phyloP scores from a whole-genome alignment of 2,113 vertebrate genomes.

The Meles meles region DNA sequence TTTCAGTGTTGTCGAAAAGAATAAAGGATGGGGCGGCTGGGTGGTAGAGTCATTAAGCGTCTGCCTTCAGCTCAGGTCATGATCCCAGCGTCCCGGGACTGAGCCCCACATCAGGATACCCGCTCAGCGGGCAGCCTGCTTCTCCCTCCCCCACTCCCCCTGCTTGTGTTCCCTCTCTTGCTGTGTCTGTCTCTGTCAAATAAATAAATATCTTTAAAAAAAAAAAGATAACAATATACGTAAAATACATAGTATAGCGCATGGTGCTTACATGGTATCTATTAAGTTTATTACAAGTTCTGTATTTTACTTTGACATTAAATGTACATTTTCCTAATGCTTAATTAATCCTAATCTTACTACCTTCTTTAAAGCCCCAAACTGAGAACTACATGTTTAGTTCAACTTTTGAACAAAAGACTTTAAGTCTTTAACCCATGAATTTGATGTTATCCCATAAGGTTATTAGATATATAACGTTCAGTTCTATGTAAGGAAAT shows the following conservation, averaged over 20 bases:
- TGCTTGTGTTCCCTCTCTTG: too few relatives aligned
- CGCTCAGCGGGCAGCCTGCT: too few relatives aligned
- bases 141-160: too few relatives aligned
- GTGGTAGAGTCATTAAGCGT: too few relatives aligned
- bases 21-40: background rate
- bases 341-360: constrained; percentile 14
- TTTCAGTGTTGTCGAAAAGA: background rate
- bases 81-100: too few relatives aligned
- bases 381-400: background rate
- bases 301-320: background rate
- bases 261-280: background rate
- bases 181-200: too few relatives aligned
- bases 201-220: background rate
- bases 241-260: background rate
- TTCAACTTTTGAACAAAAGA: background rate
- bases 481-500: constrained; percentile 20
- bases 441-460: background rate
- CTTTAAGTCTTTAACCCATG: background rate
- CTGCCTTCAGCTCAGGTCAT: too few relatives aligned
- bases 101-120: too few relatives aligned
- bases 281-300: background rate
- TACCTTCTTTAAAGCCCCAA: constrained; percentile 3
- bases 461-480: background rate
- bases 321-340: background rate
- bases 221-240: background rate